phyloP scores from a whole-genome alignment of 1,140 invertebrate species.

The Orchestia grillus region DNA sequence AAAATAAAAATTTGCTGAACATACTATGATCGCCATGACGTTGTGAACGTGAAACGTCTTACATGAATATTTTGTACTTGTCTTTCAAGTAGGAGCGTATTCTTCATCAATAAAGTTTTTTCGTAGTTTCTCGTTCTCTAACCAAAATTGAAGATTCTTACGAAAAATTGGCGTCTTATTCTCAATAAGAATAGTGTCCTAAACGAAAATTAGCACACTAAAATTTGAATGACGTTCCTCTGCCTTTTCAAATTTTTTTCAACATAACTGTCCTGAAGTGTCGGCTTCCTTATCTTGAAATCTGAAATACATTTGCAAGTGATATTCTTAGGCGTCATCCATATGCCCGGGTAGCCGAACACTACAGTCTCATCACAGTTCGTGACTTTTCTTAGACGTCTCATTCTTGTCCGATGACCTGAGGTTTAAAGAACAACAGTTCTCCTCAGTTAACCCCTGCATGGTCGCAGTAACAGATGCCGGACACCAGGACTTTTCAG shows the following conservation, averaged over 20 bases:
- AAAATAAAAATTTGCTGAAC: neutral
- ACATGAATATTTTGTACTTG: constrained; percentile 38
- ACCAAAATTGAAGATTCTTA: neutral
- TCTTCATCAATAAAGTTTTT: constrained; percentile 50
- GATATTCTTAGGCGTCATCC: too few species aligned
- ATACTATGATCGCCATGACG: neutral
- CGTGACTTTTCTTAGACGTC: too few species aligned
- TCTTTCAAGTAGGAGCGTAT: constrained; percentile 36
- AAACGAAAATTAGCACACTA: neutral
- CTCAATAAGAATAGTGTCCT: neutral
- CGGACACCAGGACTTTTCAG: too few species aligned
- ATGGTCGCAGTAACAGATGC: too few species aligned
- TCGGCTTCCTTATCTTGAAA: neutral
- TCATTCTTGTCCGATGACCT: too few species aligned
- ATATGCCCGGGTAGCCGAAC: too few species aligned
- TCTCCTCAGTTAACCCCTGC: too few species aligned
- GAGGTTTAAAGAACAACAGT: too few species aligned
- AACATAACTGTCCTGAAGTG: neutral
- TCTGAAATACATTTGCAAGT: too few species aligned
- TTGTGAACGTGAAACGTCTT: neutral
- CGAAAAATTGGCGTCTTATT: too few species aligned
- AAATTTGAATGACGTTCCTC: neutral
- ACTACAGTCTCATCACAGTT: too few species aligned
- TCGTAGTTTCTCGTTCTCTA: neutral
- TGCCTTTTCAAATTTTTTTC: neutral